phyloP scores from a whole-genome alignment of 2,113 vertebrate genomes.

The Camelus dromedarius region DNA sequence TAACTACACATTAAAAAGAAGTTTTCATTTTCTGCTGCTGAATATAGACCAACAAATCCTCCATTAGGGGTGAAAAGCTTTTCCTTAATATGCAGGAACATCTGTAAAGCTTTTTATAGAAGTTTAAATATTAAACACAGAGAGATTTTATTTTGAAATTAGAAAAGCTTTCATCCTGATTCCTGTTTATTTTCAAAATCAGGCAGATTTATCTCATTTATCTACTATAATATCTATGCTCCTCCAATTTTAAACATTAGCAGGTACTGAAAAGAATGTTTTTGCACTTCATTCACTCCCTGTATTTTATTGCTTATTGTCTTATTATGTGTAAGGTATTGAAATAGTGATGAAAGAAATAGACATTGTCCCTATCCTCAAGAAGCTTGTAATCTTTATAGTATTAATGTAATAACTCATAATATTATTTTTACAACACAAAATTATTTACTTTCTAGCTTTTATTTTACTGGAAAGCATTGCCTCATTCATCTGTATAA shows the following conservation, averaged over 20 bases:
- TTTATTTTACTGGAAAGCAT: neutral
- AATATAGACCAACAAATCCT: conserved; percentile 62
- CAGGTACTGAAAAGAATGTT: neutral
- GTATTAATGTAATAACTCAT: neutral
- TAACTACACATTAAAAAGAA: conserved; percentile 73
- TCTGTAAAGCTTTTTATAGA: conserved; percentile 39
- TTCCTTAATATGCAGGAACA: conserved; percentile 46
- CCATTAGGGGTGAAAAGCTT: conserved; percentile 42
- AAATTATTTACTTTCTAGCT: neutral
- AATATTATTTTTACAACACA: neutral
- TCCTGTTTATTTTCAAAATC: conserved; percentile 54
- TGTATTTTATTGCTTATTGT: neutral
- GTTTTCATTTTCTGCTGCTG: conserved; percentile 70
- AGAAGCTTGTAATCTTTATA: neutral
- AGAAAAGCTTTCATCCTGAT: conserved; percentile 18
- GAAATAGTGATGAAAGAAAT: neutral
- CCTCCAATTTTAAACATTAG: neutral
- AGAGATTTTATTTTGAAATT: conserved; percentile 58
- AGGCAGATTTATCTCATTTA: conserved; percentile 1
- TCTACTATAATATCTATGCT: conserved; percentile 18
- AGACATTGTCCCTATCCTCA: neutral
- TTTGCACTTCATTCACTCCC: neutral
- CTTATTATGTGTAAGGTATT: neutral
- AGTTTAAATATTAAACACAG: conserved; percentile 34
- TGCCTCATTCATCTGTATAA: neutral